phyloP scores from a whole-genome alignment of 2,113 vertebrate species.

The Neodon shergylaensis region DNA sequence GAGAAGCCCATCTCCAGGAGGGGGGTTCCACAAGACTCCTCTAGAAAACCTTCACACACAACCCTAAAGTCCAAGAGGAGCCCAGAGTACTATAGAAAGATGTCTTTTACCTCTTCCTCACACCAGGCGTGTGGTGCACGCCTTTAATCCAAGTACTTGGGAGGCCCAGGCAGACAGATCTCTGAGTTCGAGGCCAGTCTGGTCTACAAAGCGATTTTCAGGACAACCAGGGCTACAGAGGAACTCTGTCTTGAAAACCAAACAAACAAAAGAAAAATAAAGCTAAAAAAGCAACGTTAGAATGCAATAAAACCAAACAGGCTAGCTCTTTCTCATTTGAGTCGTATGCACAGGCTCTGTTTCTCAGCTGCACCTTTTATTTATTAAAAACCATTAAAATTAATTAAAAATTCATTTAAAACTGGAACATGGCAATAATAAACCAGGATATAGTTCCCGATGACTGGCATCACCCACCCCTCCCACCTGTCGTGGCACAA shows the following conservation, averaged over 20 bases:
- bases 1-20: not conserved
- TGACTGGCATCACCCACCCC: not conserved
- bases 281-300: not conserved
- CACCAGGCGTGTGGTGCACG: not conserved
- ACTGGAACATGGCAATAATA: not conserved
- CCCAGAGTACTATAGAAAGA: not conserved
- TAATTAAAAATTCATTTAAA: not conserved
- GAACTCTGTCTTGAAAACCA: not conserved
- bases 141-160: not conserved
- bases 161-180: not conserved
- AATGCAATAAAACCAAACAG: not conserved
- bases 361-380: not conserved
- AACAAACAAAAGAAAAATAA: no score
- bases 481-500: not conserved
- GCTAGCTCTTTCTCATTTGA: no score
- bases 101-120: not conserved
- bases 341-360: not conserved
- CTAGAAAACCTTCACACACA: not conserved
- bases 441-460: not conserved
- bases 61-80: not conserved
- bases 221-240: not conserved
- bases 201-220: not conserved
- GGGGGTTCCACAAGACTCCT: no score
- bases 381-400: slow-evolving; percentile 32
- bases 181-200: not conserved